Evolutionary conservation across 1,140 invertebrate species (phyloP).

Genomic region (Aleiodes sp.): DNA sequence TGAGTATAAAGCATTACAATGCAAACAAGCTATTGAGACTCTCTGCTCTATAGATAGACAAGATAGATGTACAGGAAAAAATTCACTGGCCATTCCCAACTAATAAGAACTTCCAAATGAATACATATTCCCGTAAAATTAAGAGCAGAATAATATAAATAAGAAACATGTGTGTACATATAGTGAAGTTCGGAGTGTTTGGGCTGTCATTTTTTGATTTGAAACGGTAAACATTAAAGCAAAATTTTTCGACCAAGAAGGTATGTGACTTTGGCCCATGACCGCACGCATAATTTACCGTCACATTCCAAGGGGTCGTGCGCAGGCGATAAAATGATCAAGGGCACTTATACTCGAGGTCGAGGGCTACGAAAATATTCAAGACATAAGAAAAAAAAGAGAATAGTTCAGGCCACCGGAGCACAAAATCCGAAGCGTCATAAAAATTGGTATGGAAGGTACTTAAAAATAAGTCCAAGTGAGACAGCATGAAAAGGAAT

Average conservation of each 20-base stretch:
- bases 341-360: conserved; percentile 21
- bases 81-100: no score
- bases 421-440: conserved; percentile 28
- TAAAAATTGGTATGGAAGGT: conserved; percentile 54
- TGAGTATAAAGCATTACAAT: no score
- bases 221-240: not conserved
- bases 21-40: no score
- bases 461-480: conserved; percentile 24
- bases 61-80: no score
- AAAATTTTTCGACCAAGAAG: not conserved
- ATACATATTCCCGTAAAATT: no score
- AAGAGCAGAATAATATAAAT: no score
- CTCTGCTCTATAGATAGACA: no score
- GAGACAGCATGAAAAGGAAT: not conserved
- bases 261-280: conserved; percentile 7
- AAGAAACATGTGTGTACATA: no score
- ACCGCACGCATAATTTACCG: conserved; percentile 21
- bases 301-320: conserved; percentile 25
- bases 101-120: no score
- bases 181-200: no score
- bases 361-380: conserved; percentile 8
- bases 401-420: not conserved
- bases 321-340: conserved; percentile 33
- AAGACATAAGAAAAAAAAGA: not conserved
- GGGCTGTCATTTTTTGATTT: not conserved